These are phyloP conservation scores for Emmelina monodactyla DNA, from an alignment of 2,888 invertebrate genomes.

Conservation along the genomic window DNA sequence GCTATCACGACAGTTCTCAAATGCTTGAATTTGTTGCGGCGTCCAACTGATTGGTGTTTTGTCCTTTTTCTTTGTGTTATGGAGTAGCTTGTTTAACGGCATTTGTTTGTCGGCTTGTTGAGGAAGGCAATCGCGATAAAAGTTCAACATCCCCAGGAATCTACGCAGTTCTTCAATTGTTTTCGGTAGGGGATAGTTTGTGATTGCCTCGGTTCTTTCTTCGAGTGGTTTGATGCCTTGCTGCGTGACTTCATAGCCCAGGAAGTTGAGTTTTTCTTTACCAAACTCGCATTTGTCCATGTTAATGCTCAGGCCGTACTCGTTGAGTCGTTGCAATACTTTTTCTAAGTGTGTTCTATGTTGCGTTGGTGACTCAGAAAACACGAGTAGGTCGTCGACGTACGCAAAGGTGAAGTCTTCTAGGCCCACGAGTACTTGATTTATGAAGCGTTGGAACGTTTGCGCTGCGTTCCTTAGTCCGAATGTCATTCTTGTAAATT, in stretches of 20 bases:
- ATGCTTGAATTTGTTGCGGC: conserved; percentile 8
- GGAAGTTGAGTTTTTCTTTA: conserved; percentile 5
- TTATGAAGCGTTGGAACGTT: not conserved
- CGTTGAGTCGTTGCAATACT: conserved; percentile 9
- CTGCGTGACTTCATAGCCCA: conserved; percentile 13
- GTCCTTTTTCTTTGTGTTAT: conserved; percentile 14
- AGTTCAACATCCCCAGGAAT: conserved; percentile 17
- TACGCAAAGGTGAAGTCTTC: conserved; percentile 6
- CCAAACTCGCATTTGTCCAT: conserved; percentile 14
- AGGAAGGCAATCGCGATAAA: conserved; percentile 13
- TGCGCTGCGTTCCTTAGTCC: too few relatives aligned
- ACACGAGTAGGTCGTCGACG: not conserved
- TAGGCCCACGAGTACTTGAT: not conserved
- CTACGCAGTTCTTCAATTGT: conserved; percentile 12
- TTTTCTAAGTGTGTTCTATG: conserved; percentile 8
- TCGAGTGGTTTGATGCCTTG: conserved; percentile 9
- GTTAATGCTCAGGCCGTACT: conserved; percentile 14
- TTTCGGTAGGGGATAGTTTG: conserved; percentile 6
- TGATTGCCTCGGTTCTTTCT: conserved; percentile 10
- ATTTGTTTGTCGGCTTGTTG: conserved; percentile 11
- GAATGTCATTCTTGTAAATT: conserved; percentile 4
- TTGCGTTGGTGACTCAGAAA: conserved; percentile 5
- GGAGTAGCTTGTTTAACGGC: conserved; percentile 13
- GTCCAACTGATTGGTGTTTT: conserved; percentile 15
- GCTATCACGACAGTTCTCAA: conserved; percentile 13